Evolutionary conservation across 2,113 vertebrate species (phyloP).

Genomic region (Tylochromis polylepis): DNA sequence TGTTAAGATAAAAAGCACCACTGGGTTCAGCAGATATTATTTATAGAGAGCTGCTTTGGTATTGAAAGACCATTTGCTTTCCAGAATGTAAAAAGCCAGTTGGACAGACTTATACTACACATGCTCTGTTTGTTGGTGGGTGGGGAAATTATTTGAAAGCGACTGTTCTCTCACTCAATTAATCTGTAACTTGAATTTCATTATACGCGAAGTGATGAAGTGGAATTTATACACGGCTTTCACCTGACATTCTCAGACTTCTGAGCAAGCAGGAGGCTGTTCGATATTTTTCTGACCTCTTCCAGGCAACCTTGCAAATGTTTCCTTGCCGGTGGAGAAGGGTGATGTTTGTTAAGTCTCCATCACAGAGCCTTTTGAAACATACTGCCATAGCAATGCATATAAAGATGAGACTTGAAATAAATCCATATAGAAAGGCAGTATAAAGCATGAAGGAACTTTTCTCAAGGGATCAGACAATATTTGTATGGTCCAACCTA

Average conservation of each 20-base stretch:
- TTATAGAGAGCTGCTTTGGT: conserved; percentile 32
- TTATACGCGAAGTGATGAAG: neutral
- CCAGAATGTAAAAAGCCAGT: conserved; percentile 28
- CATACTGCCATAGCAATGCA: conserved; percentile 16
- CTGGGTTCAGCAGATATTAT: conserved; percentile 35
- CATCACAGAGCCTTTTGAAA: conserved; percentile 35
- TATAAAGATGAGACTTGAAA: conserved; percentile 42
- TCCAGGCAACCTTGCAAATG: conserved; percentile 22
- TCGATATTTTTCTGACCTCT: conserved; percentile 51
- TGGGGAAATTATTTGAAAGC: neutral
- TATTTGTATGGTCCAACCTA: conserved; percentile 14
- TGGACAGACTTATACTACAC: neutral
- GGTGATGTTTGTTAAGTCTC: conserved; percentile 30
- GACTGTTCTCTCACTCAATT: neutral
- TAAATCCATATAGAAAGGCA: conserved; percentile 18
- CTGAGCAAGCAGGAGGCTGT: conserved; percentile 32
- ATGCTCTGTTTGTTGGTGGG: neutral
- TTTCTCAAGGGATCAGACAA: conserved; percentile 33
- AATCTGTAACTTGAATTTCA: conserved; percentile 29
- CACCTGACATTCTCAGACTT: neutral
- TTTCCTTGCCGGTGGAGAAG: conserved; percentile 1
- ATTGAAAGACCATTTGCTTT: conserved; percentile 16
- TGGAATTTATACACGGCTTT: conserved; percentile 21
- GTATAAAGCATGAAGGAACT: conserved; percentile 1
- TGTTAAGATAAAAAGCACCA: conserved; percentile 32